Evolutionary conservation across 2,797 vertebrate genomes (phyloP).

Genomic region (Malurus leucopterus): DNA sequence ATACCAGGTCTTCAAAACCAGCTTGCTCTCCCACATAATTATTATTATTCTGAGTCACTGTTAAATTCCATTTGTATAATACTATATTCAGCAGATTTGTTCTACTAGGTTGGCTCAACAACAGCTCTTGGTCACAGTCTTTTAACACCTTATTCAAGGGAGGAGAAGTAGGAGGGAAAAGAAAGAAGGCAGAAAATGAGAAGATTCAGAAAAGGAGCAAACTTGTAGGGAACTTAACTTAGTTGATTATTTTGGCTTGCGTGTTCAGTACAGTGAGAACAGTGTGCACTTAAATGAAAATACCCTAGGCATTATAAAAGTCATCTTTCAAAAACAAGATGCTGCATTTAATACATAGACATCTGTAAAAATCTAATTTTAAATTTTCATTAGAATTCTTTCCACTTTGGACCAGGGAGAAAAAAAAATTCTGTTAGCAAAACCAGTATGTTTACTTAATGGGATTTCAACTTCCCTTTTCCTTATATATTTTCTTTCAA

Average conservation of each 20-base stretch:
- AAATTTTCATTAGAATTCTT: not conserved
- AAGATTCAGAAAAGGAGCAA: conserved; percentile 17
- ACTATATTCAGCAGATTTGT: conserved; percentile 49
- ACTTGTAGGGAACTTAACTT: not conserved
- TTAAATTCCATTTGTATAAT: conserved; percentile 39
- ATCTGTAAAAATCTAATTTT: not conserved
- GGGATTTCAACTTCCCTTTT: not conserved
- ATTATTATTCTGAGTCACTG: conserved; percentile 21
- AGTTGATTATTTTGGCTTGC: not conserved
- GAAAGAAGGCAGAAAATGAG: conserved; percentile 28
- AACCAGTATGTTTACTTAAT: not conserved
- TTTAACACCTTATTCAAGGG: conserved; percentile 40
- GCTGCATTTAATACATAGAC: not conserved
- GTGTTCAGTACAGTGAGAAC: not conserved
- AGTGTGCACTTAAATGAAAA: not conserved
- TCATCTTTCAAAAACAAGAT: not conserved
- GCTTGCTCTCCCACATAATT: conserved; percentile 22
- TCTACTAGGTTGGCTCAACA: conserved; percentile 44
- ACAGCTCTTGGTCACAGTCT: conserved; percentile 37
- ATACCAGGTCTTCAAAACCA: conserved; percentile 6
- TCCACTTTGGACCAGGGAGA: not conserved
- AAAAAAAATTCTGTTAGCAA: not conserved
- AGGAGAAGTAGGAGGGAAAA: conserved; percentile 20
- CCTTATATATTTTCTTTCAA: not conserved
- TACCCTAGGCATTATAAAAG: not conserved